Base-by-base conservation (phyloP, 1,140 invertebrate genomes). In the Brachionus koreanus region DNA sequence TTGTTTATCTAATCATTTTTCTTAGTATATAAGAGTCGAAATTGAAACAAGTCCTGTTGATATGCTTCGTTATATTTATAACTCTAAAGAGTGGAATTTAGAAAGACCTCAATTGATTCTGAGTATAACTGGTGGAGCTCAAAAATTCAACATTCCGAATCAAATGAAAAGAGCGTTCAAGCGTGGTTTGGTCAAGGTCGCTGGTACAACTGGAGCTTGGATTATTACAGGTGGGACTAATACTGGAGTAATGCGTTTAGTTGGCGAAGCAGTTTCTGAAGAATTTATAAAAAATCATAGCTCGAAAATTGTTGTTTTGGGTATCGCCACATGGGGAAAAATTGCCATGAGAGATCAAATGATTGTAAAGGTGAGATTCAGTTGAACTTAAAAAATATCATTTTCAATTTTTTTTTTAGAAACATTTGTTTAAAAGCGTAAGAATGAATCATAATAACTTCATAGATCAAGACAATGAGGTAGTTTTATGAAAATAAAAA, bases 171-270 rank as follows among this genome's bases (percentile, higher is more conserved):
- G 96, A 86, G 93, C 98, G 10, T 91, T 97, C 82, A 91, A 95
- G 49, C 95, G 97, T 88, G 97, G 97, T 13, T 90, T 99, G 61
- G 89, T 98, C 12, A 97, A 97, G 88, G 96, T 96, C 42, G 97
- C 96, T 0, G 95, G 96, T 87, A 98, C 96, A 5, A 98, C 96
- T 1, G 95, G 95, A 5, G 95, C 95, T 29, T 98, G 96, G 96
- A 95, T 98, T 84, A 94, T 98, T 84, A 97, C 95, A 1, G 94
- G 93, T 83, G 96, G 96, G 85, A 96, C 95, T 39, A 97, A 98
- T 88, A 96, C 95, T 86, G 95, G 95, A 94, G 87, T 89, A 61
- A 87, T 87, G 85, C 63, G 16, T 29, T 43, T 76, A 69, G 83
- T 46, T 12, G 49, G 42, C 37, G 95, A 96, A 87, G 95, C 95